phyloP scores from a whole-genome alignment of 2,113 vertebrate genomes.

The Leucoraja erinaceus region DNA sequence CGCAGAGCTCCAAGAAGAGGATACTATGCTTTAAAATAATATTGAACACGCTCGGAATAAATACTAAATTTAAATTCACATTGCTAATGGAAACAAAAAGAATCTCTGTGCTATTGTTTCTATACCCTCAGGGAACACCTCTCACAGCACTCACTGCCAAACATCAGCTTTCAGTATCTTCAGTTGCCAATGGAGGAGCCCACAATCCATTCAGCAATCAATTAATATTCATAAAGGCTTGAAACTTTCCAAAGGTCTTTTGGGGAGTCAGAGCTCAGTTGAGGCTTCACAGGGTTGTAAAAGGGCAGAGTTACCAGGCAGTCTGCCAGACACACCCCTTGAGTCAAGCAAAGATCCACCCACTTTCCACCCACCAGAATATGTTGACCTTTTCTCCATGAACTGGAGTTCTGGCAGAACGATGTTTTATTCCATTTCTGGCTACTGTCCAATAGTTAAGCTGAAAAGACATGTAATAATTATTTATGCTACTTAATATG shows the following conservation, averaged over 20 bases:
- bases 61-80: neutral
- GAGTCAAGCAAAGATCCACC: neutral
- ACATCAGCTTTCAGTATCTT: neutral
- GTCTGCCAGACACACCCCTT: neutral
- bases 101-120: neutral
- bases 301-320: neutral
- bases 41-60: neutral
- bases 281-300: neutral
- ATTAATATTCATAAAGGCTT: neutral
- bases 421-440: neutral
- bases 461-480: neutral
- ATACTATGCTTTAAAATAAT: neutral
- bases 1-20: neutral
- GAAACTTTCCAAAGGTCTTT: neutral
- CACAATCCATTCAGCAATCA: neutral
- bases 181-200: neutral
- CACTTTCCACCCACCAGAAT: slow-evolving; percentile 13
- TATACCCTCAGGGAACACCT: neutral
- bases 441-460: neutral
- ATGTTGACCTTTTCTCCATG: slow-evolving; percentile 6
- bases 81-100: neutral
- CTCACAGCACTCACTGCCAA: neutral
- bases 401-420: neutral
- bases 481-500: neutral
- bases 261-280: neutral